These are phyloP conservation scores for Dolichopus griseipennis DNA, from an alignment of 2,888 invertebrate species.

Conservation along the genomic window DNA sequence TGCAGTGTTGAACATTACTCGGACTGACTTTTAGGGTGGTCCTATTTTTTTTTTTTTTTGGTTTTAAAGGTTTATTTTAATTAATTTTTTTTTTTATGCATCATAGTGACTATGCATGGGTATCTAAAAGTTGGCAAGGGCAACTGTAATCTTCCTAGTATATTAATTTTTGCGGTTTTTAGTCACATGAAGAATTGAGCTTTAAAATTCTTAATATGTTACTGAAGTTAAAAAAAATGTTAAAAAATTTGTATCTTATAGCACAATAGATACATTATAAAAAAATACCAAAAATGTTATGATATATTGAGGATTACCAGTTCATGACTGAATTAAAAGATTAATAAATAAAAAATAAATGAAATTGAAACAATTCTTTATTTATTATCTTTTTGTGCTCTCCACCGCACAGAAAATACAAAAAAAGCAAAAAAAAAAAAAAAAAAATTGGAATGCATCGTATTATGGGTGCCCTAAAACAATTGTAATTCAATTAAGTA, in stretches of 20 bases:
- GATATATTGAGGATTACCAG: neutral
- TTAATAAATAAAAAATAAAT: neutral
- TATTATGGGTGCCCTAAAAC: neutral
- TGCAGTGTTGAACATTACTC: no score
- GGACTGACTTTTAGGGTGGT: no score
- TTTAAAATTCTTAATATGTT: neutral
- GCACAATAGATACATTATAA: neutral
- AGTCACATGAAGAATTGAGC: neutral
- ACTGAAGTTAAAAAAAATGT: neutral
- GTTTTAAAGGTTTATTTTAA: no score
- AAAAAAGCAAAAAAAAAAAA: no score
- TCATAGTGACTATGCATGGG: no score
- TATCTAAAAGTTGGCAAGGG: no score
- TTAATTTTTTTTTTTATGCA: neutral
- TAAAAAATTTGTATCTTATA: no score
- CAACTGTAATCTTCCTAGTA: no score
- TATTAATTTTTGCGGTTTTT: neutral
- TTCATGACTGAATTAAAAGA: neutral
- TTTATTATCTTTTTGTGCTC: no score
- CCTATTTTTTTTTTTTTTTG: no score
- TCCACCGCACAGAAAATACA: no score
- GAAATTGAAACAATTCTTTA: neutral
- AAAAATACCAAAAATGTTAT: neutral
- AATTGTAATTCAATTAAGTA: constrained; percentile 4
- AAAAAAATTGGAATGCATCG: no score